phyloP scores from a whole-genome alignment of 2,113 vertebrate genomes.

The Nipponia nippon region DNA sequence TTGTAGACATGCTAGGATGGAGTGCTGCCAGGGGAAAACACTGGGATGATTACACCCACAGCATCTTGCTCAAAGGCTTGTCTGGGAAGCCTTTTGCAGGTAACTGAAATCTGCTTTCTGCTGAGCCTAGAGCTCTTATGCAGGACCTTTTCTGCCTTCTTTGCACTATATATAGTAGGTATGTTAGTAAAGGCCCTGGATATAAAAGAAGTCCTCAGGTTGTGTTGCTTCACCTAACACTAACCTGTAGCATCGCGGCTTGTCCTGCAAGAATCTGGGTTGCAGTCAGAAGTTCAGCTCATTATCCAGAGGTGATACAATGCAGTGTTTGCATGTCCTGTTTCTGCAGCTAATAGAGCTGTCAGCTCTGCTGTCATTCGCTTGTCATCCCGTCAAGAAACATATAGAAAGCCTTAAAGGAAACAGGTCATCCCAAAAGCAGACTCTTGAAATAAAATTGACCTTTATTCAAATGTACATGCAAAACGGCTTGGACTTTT shows the following conservation, averaged over 20 bases:
- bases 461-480: not conserved
- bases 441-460: not conserved
- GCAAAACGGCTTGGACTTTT: not conserved
- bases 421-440: conserved; percentile 6
- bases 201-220: not conserved
- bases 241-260: not conserved
- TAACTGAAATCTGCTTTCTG: not conserved
- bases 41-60: not conserved
- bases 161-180: not conserved
- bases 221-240: not conserved
- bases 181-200: not conserved
- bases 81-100: not conserved
- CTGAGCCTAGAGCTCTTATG: not conserved
- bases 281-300: conserved; percentile 39
- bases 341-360: conserved; percentile 68
- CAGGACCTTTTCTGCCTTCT: not conserved
- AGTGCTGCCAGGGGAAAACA: not conserved
- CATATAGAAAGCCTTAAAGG: conserved; percentile 34
- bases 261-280: conserved; percentile 47
- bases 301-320: conserved; percentile 54
- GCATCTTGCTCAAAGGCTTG: not conserved
- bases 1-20: not conserved
- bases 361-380: conserved; percentile 54
- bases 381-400: conserved; percentile 12
- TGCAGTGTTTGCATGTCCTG: not conserved